Base-by-base conservation (phyloP, 2,113 vertebrate genomes). In the Pygoscelis antarcticus region DNA sequence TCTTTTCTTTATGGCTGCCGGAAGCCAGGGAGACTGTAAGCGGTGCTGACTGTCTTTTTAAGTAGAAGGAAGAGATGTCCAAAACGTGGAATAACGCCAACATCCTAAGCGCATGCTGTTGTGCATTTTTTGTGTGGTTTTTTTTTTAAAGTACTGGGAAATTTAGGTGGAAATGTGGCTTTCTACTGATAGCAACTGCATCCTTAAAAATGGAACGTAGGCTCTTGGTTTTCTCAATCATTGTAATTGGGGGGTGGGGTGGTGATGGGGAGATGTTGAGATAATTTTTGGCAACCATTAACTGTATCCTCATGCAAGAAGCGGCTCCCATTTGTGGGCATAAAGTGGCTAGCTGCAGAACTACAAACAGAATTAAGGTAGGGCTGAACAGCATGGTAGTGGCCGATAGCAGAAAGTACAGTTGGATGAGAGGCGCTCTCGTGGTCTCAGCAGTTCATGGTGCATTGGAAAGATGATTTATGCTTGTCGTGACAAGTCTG, bases 351-450 rank as follows among this genome's bases (percentile, higher is more conserved):
- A 17, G 29, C 26, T 77, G 34, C 21, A 27, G 69, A 46, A 16
- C 25, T 17, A 3, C 0, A 1, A 14, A n/a, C 21, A 42, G 32
- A 38, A 46, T 34, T 40, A 11, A 32, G 57, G 68, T 2, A 17
- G 47, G 22, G 17, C 52, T 62, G 6, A 44, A 22, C n/a, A 38
- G 82, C 34, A 9, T 0, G 1, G 3, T 0, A 30, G 57, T 3
- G 18, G 57, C 52, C 2, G 8, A 36, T 0, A 29, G n/a, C n/a
- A 47, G n/a, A 4, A 65, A 15, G 38, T 15, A 7, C 32, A 5
- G 16, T 1, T 25, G 26, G 30, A 5, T 11, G 7, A 27, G 7
- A 9, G 17, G 34, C 0, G 2, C 61, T 11, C 5, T 16, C 4
- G 0, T 27, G 32, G 40, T 16, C 54, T 46, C 17, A 29, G 44